These are phyloP conservation scores for Thumatha senex DNA, from an alignment of 2,888 invertebrate species.

Conservation along the genomic window DNA sequence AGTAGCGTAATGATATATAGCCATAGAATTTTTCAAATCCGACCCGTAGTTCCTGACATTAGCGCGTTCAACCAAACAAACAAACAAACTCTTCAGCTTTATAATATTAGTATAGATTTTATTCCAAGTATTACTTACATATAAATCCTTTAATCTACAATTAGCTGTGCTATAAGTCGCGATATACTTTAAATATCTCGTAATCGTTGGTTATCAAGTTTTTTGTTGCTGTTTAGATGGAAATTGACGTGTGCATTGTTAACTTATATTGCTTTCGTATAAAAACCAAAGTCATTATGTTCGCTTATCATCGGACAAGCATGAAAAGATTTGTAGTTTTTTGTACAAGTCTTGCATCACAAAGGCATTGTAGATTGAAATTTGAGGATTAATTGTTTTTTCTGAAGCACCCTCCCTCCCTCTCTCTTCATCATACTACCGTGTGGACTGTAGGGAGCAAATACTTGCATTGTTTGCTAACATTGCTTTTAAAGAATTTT, in stretches of 20 bases:
- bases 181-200: constrained; percentile 4
- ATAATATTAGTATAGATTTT: too few species aligned
- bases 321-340: constrained; percentile 11
- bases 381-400: constrained; percentile 23
- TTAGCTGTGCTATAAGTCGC: not conserved
- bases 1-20: too few species aligned
- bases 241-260: constrained; percentile 10
- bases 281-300: constrained; percentile 18
- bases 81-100: too few species aligned
- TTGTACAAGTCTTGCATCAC: constrained; percentile 12
- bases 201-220: constrained; percentile 6
- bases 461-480: constrained; percentile 15
- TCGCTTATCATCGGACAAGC: constrained; percentile 11
- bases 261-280: constrained; percentile 9
- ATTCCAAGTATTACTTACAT: not conserved
- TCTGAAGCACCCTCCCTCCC: constrained; percentile 14
- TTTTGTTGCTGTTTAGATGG: constrained; percentile 9
- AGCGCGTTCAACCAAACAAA: too few species aligned
- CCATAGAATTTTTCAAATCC: too few species aligned
- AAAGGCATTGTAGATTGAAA: constrained; percentile 17
- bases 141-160: not conserved
- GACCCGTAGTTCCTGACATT: too few species aligned
- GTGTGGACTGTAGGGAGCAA: constrained; percentile 1
- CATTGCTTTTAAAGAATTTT: constrained; percentile 4
- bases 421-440: not conserved